Evolutionary conservation across 2,113 vertebrate species (phyloP).

Genomic region (Toxotes chatareus): DNA sequence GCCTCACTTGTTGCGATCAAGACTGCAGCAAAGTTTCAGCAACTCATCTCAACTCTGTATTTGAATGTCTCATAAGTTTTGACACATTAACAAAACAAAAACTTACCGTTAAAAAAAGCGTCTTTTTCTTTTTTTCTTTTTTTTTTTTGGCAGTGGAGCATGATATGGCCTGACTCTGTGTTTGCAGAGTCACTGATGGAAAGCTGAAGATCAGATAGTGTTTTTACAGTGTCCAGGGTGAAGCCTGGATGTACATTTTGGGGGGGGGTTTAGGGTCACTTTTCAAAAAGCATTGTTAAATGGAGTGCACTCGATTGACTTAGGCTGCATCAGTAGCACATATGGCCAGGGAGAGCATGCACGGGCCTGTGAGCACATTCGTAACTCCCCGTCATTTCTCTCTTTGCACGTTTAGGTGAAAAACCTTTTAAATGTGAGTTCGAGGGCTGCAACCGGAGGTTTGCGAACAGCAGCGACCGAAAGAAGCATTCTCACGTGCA

Average conservation of each 20-base stretch:
- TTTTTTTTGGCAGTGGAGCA: too few species aligned
- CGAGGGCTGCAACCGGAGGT: conserved; percentile 82
- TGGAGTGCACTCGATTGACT: background rate
- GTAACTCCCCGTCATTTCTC: conserved; percentile 75
- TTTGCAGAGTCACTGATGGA: background rate
- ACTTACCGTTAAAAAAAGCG: background rate
- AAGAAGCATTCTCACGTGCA: conserved; percentile 83
- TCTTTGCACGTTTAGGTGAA: conserved; percentile 83
- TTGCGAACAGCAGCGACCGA: conserved; percentile 84
- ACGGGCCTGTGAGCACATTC: conserved; percentile 36
- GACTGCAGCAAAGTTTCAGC: conserved; percentile 33
- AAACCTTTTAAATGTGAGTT: conserved; percentile 87
- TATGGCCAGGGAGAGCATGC: background rate
- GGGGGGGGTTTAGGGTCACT: background rate
- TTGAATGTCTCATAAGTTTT: background rate
- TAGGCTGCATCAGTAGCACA: background rate
- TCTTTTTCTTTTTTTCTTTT: background rate
- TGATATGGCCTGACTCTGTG: background rate
- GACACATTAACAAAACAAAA: background rate
- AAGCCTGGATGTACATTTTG: background rate
- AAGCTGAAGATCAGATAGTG: background rate
- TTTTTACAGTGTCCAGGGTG: background rate
- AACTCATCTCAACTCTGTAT: background rate
- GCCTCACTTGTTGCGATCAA: conserved; percentile 60
- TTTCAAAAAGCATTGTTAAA: background rate